A percentile compares a stretch with the other conserved stretches of the same genome.
phyloP scores from a whole-genome alignment of 2,888 invertebrate species.

The Pristionchus arcanus region DNA sequence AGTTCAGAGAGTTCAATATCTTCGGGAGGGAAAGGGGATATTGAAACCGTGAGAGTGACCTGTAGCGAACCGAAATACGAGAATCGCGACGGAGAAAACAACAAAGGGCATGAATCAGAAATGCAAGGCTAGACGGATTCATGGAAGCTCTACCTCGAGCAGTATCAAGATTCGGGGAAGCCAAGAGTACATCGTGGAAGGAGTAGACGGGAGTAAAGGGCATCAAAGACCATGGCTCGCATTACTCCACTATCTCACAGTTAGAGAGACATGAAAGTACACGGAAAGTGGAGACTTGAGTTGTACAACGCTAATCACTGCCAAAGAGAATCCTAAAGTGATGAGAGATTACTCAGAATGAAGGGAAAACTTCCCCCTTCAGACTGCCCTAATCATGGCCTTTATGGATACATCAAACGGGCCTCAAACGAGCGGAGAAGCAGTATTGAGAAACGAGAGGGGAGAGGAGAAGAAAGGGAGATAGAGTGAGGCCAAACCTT shows the following conservation, averaged over 20 bases:
- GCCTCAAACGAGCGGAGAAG: not conserved
- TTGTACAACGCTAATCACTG: no score
- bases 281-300: no score
- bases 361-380: not conserved
- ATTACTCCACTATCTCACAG: no score
- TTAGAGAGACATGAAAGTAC: no score
- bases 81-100: not conserved
- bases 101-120: not conserved
- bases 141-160: not conserved
- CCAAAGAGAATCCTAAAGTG: no score
- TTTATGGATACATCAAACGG: not conserved
- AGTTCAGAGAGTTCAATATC: no score
- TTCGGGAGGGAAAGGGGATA: not conserved
- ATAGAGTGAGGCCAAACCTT: constrained; percentile 19
- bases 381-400: not conserved
- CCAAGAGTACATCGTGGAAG: not conserved
- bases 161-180: not conserved
- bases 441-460: not conserved
- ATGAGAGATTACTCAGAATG: not conserved
- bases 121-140: not conserved
- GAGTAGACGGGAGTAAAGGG: no score
- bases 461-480: constrained; percentile 1
- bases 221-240: no score
- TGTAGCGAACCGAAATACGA: not conserved
- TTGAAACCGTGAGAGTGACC: not conserved